A percentile compares a stretch with the other conserved stretches of the same genome.
These are phyloP conservation scores for Gryllus bimaculatus DNA, from an alignment of 1,140 invertebrate genomes.

Conservation along the genomic window DNA sequence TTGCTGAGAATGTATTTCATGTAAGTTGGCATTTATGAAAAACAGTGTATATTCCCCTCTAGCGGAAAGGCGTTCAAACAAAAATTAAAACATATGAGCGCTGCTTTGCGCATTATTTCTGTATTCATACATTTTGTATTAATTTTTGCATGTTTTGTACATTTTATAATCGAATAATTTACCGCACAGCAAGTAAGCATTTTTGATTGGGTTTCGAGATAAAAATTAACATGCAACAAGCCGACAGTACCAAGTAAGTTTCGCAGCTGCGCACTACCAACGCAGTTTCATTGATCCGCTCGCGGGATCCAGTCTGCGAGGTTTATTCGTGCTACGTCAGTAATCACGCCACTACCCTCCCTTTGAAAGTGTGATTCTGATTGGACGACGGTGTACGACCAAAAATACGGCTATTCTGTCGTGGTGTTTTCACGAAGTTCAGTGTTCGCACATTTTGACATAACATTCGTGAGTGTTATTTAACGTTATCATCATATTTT, in stretches of 20 bases:
- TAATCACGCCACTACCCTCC: slow-evolving; percentile 19
- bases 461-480: background rate
- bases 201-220: too few relatives aligned
- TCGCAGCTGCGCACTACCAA: background rate
- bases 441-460: background rate
- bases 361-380: slow-evolving; percentile 9
- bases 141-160: too few relatives aligned
- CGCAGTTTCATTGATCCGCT: background rate
- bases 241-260: background rate
- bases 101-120: too few relatives aligned
- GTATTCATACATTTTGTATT: too few relatives aligned
- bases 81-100: too few relatives aligned
- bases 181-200: too few relatives aligned
- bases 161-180: too few relatives aligned
- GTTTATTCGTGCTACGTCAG: slow-evolving; percentile 17
- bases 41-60: too few relatives aligned
- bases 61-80: too few relatives aligned
- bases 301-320: background rate
- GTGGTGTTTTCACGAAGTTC: background rate
- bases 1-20: too few relatives aligned
- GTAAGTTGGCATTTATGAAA: too few relatives aligned
- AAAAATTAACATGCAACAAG: too few relatives aligned
- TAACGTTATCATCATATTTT: background rate
- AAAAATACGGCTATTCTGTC: slow-evolving; percentile 16
- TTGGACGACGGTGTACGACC: slow-evolving; percentile 3